Conservation (phyloP, 2,888 invertebrate species). For the Acleris holmiana region DNA sequence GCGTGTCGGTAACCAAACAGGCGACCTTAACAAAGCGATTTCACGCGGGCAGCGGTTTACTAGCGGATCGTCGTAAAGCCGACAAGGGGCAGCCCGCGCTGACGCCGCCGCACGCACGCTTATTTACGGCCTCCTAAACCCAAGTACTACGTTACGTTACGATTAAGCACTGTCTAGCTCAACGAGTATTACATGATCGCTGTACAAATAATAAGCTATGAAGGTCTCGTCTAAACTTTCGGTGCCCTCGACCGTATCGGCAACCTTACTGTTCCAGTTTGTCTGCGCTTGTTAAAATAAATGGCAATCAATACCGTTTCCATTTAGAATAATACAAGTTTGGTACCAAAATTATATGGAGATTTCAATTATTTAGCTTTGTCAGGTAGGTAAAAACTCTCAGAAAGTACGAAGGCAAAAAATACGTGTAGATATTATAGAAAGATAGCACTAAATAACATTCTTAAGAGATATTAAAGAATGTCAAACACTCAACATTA, state of each 20-base stretch:
- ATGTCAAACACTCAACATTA: not conserved
- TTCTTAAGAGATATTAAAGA: no score
- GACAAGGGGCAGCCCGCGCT: slow-evolving; percentile 52
- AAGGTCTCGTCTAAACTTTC: slow-evolving; percentile 5
- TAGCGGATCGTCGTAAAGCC: slow-evolving; percentile 53
- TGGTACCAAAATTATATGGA: no score
- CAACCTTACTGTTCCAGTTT: not conserved
- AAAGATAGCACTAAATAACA: no score
- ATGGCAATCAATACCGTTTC: not conserved
- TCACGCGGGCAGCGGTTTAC: slow-evolving; percentile 42
- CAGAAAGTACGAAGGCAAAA: no score
- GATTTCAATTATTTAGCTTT: no score
- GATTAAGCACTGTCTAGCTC: slow-evolving; percentile 40
- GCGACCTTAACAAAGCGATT: slow-evolving; percentile 41
- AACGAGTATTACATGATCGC: slow-evolving; percentile 25
- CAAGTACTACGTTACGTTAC: slow-evolving; percentile 46
- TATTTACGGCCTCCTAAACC: slow-evolving; percentile 62
- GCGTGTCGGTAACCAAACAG: slow-evolving; percentile 40
- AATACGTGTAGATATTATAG: no score
- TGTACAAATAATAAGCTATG: slow-evolving; percentile 10
- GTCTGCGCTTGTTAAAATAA: not conserved
- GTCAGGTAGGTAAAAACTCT: no score
- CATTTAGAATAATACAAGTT: no score
- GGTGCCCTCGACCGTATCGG: slow-evolving; percentile 2
- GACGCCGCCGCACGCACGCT: slow-evolving; percentile 49